These are phyloP conservation scores for Ataeniobius toweri DNA, from an alignment of 2,797 vertebrate species.

Conservation along the genomic window DNA sequence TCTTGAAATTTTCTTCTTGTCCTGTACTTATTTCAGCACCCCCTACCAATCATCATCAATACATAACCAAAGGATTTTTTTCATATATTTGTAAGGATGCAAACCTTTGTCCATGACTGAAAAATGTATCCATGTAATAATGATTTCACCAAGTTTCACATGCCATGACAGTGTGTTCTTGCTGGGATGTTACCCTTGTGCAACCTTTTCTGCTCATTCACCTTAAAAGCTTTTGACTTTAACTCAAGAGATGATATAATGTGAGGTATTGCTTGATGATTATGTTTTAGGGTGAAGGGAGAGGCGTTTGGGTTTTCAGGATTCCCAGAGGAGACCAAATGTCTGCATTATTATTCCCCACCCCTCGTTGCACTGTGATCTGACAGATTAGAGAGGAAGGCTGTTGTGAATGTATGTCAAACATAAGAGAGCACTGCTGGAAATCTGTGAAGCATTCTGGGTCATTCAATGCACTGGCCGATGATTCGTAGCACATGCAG, in stretches of 20 bases:
- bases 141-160: background rate
- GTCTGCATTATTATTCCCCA: slow-evolving; percentile 31
- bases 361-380: slow-evolving; percentile 3
- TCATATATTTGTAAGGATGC: background rate
- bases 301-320: slow-evolving; percentile 39
- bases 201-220: slow-evolving; percentile 26
- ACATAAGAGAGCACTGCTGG: slow-evolving; percentile 30
- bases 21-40: background rate
- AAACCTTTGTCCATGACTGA: background rate
- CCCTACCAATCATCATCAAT: background rate
- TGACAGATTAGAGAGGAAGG: slow-evolving; percentile 51
- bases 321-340: slow-evolving; percentile 44
- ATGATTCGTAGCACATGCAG: slow-evolving; percentile 44
- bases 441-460: slow-evolving; percentile 49
- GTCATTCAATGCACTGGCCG: slow-evolving; percentile 46
- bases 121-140: background rate
- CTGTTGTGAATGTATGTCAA: slow-evolving; percentile 37
- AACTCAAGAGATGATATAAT: slow-evolving; percentile 39
- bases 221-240: slow-evolving; percentile 47
- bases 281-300: slow-evolving; percentile 37
- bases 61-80: background rate
- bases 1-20: background rate
- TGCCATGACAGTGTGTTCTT: background rate
- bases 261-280: slow-evolving; percentile 52
- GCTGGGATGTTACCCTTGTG: background rate